Evolutionary conservation across 2,888 invertebrate species (phyloP), one percentile per base, ranked within the genome.

Genomic region (Pseudeuparius sepicola): DNA sequence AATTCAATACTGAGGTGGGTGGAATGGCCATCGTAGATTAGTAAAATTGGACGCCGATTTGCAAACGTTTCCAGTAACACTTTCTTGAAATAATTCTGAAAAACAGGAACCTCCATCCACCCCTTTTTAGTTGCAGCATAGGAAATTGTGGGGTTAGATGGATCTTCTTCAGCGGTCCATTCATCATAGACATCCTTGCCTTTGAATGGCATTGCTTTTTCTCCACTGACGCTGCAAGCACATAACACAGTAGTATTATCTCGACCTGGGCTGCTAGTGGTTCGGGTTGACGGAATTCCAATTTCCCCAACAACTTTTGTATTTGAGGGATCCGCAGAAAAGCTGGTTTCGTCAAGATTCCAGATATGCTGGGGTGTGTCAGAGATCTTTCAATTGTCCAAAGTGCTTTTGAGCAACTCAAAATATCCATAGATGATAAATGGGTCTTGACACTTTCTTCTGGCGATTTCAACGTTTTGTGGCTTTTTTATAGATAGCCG

Each of bases 161-260:
- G 27, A 24, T 42, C 43, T 32, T 42, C 41, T 20, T 41, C 40
- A 14, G 53, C 52, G 28, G 50, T 41, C 55, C 53, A 59, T 31
- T 50, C 41, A 40, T 57, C 52, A 54, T 57, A 60, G n/a, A 53
- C 40, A 45, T 53, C 45, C 43, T 55, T 56, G 10, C 55, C 49
- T 35, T 55, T 54, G 40, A 50, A 54, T 27, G 55, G 57, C 23
- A 53, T 51, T 7, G 45, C 45, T 43, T 57, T 57, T 4, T 48
- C 46, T 26, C 55, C 53, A 40, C 36, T 34, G 15, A 47, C 49
- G 47, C 28, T 47, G 24, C 37, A 37, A 12, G 40, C 36, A 24
- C 48, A 37, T 39, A 55, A 45, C 23, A 57, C 45, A 16, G 54
- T 53, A 11, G 45, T 51, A 40, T 54, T 56, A 31, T 54, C 49